Percentiles rank a stretch among this genome's conserved stretches.
These are phyloP conservation scores for Colletes gigas DNA, from an alignment of 1,140 invertebrate species.

Conservation along the genomic window DNA sequence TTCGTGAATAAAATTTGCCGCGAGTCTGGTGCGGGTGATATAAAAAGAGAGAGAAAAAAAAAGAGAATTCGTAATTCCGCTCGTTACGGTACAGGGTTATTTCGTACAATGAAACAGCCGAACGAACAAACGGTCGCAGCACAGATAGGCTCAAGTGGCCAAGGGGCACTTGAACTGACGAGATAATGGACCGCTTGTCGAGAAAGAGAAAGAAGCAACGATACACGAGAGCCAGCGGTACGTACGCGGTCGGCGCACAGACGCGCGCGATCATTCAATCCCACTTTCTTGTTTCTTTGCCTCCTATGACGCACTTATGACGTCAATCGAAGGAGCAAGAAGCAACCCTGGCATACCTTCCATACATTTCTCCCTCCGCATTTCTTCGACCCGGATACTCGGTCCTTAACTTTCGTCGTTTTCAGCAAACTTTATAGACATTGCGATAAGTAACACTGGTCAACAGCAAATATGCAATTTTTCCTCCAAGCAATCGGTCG, in stretches of 20 bases:
- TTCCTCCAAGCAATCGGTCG: too few species aligned
- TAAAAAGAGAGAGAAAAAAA: not conserved
- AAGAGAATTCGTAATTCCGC: not conserved
- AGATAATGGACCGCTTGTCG: slow-evolving; percentile 76
- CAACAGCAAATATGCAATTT: too few species aligned
- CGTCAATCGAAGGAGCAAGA: slow-evolving; percentile 77
- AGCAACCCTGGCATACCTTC: slow-evolving; percentile 72
- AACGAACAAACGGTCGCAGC: slow-evolving; percentile 46
- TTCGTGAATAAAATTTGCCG: too few species aligned
- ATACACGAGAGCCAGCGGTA: slow-evolving; percentile 51
- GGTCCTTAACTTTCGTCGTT: slow-evolving; percentile 16
- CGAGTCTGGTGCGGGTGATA: not conserved
- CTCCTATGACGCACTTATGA: slow-evolving; percentile 78
- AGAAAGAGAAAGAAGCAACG: slow-evolving; percentile 72
- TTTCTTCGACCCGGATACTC: slow-evolving; percentile 47
- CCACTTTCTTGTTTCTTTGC: slow-evolving; percentile 79
- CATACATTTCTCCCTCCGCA: slow-evolving; percentile 52
- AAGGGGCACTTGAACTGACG: slow-evolving; percentile 75
- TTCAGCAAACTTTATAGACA: not conserved
- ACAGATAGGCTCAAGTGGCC: slow-evolving; percentile 75
- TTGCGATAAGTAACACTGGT: not conserved
- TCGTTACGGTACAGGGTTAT: slow-evolving; percentile 15
- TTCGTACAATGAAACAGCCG: slow-evolving; percentile 60
- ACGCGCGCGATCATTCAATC: slow-evolving; percentile 75
- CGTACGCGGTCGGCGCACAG: slow-evolving; percentile 55